These are phyloP conservation scores for Periophthalmus modestus DNA, from an alignment of 2,113 vertebrate genomes.

Conservation along the genomic window DNA sequence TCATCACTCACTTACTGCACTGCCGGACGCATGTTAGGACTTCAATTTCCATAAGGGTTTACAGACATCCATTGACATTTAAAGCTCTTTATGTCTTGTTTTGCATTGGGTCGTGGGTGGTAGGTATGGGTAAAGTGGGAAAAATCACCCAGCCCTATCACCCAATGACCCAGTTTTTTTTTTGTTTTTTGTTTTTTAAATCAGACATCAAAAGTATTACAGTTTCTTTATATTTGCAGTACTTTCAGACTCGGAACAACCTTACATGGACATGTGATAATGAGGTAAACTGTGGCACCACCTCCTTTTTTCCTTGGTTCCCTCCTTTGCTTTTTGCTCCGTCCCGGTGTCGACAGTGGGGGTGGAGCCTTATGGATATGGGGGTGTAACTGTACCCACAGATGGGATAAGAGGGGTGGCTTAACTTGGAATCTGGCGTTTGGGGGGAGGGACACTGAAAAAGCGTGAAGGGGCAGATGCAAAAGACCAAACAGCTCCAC, in stretches of 20 bases:
- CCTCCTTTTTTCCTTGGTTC: conserved; percentile 25
- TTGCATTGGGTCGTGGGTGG: conserved; percentile 5
- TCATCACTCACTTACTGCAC: conserved; percentile 52
- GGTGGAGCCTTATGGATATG: conserved; percentile 24
- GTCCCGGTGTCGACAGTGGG: conserved; percentile 3
- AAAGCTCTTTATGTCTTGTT: conserved; percentile 10
- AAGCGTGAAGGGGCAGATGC: conserved; percentile 54
- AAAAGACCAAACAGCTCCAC: conserved; percentile 76
- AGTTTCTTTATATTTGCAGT: too few species aligned
- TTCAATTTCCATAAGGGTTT: conserved; percentile 11
- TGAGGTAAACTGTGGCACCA: conserved; percentile 35
- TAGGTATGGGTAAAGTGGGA: too few species aligned
- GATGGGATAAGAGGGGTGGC: conserved; percentile 55
- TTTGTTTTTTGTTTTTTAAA: conserved; percentile 14
- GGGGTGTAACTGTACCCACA: conserved; percentile 65
- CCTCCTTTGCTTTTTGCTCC: conserved; percentile 21
- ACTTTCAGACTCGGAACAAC: neutral
- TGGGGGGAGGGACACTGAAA: conserved; percentile 43
- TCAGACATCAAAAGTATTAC: too few species aligned
- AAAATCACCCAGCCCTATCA: too few species aligned
- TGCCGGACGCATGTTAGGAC: conserved; percentile 15
- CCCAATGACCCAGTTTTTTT: too few species aligned
- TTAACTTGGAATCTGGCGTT: conserved; percentile 49
- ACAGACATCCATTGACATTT: conserved; percentile 15
- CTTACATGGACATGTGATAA: conserved; percentile 15